Evolutionary conservation across 2,888 invertebrate species (phyloP).

Genomic region (Eilema griseolum): DNA sequence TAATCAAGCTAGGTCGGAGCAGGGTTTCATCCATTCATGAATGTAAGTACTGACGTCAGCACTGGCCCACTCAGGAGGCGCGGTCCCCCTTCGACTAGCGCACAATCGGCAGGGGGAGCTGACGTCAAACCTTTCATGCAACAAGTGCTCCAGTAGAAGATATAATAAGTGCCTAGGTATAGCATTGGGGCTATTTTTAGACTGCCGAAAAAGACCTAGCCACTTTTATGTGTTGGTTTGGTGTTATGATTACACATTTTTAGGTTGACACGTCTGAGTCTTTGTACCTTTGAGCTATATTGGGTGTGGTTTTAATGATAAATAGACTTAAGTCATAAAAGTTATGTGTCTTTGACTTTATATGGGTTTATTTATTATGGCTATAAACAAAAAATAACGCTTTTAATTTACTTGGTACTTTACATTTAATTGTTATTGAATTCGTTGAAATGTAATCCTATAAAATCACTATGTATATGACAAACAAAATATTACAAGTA

Average conservation of each 20-base stretch:
- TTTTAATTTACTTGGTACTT: neutral
- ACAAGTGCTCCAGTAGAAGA: constrained; percentile 78
- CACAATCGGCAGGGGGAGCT: constrained; percentile 66
- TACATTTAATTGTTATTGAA: neutral
- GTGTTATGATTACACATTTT: constrained; percentile 31
- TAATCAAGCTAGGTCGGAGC: constrained; percentile 61
- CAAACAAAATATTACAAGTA: too few relatives aligned
- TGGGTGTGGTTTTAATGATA: neutral
- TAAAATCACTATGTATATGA: too few relatives aligned
- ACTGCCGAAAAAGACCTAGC: constrained; percentile 59
- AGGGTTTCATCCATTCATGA: constrained; percentile 81
- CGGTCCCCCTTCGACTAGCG: constrained; percentile 60
- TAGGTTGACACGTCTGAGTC: constrained; percentile 11
- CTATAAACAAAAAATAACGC: neutral
- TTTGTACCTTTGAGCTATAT: neutral
- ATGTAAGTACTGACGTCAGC: constrained; percentile 80
- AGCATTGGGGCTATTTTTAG: constrained; percentile 76
- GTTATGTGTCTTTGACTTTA: neutral
- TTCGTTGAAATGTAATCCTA: too few relatives aligned
- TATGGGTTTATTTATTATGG: neutral
- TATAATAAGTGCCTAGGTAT: constrained; percentile 69
- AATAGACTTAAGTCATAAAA: neutral
- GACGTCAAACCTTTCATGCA: constrained; percentile 82
- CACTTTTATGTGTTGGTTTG: constrained; percentile 37
- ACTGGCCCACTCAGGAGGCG: constrained; percentile 69